A percentile compares a stretch with the other conserved stretches of the same genome.
Conservation (phyloP, 2,797 vertebrate species). For the Sorex maritimensis region DNA sequence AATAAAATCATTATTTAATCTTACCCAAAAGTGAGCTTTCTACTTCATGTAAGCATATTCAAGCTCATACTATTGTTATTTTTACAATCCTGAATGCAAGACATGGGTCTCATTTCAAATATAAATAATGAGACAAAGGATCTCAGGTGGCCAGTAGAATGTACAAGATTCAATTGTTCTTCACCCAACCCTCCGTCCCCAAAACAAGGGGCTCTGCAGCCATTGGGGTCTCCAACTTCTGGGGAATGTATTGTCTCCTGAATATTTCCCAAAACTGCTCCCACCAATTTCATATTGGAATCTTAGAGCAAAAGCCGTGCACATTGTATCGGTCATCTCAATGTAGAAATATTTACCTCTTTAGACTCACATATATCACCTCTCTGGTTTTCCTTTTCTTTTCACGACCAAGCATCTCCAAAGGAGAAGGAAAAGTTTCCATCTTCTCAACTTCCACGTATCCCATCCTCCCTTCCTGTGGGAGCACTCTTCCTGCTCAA, state of each 20-base stretch:
- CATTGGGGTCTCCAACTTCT: background rate
- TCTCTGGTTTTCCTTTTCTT: background rate
- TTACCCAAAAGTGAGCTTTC: slow-evolving; percentile 62
- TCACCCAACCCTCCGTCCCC: too few species aligned
- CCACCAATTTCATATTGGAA: background rate
- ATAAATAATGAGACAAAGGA: background rate
- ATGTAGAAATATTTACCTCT: background rate
- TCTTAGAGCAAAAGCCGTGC: slow-evolving; percentile 22
- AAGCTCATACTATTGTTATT: slow-evolving; percentile 21
- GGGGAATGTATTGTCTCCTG: background rate
- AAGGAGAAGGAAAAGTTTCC: background rate
- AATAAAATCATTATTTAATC: too few species aligned
- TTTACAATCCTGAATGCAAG: slow-evolving; percentile 68
- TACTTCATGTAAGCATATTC: slow-evolving; percentile 79
- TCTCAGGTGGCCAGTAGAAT: background rate
- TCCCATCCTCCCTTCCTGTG: background rate
- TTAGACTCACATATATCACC: background rate
- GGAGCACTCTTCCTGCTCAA: background rate
- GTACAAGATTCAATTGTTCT: background rate
- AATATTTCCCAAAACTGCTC: background rate
- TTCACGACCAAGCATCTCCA: background rate
- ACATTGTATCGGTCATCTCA: background rate
- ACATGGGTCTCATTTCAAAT: slow-evolving; percentile 46
- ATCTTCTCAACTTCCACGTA: background rate
- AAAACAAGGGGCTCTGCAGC: background rate